Percentiles rank a stretch among this genome's conserved stretches.
Evolutionary conservation across 2,888 invertebrate species (phyloP).

Genomic region (Eupithecia subumbrata): DNA sequence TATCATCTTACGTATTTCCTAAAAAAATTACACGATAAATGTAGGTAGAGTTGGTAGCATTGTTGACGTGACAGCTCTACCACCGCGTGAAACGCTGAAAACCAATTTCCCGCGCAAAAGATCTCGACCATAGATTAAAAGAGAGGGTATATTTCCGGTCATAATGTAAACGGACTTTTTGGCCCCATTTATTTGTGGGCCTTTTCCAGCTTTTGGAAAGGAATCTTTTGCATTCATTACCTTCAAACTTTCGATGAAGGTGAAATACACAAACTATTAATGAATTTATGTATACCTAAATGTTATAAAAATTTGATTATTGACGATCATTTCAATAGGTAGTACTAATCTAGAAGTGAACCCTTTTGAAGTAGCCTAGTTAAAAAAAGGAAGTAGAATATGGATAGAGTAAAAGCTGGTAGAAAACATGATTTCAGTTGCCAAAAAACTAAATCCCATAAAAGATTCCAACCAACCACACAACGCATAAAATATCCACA

Average conservation of each 20-base stretch:
- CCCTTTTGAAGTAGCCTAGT: not conserved
- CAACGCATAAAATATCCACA: conserved; percentile 14
- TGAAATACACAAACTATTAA: not conserved
- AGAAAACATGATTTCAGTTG: not conserved
- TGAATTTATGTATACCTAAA: too few species aligned
- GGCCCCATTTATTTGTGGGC: not conserved
- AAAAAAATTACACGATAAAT: too few species aligned
- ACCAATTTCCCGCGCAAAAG: conserved; percentile 17
- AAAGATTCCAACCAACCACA: not conserved
- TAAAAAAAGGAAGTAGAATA: not conserved
- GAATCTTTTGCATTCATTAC: not conserved
- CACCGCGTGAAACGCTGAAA: not conserved
- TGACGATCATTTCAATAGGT: too few species aligned
- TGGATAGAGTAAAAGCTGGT: not conserved
- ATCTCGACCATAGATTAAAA: conserved; percentile 5
- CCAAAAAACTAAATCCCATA: not conserved
- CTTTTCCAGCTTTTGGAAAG: not conserved
- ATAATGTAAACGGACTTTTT: not conserved
- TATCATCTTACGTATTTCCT: too few species aligned
- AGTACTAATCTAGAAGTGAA: too few species aligned
- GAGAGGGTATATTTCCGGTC: not conserved
- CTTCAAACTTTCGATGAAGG: not conserved
- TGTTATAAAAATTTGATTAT: too few species aligned
- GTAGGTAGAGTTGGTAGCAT: not conserved
- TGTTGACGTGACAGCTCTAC: not conserved